Conservation (phyloP, 2,797 vertebrate species). For the Kryptopterus vitreolus region DNA sequence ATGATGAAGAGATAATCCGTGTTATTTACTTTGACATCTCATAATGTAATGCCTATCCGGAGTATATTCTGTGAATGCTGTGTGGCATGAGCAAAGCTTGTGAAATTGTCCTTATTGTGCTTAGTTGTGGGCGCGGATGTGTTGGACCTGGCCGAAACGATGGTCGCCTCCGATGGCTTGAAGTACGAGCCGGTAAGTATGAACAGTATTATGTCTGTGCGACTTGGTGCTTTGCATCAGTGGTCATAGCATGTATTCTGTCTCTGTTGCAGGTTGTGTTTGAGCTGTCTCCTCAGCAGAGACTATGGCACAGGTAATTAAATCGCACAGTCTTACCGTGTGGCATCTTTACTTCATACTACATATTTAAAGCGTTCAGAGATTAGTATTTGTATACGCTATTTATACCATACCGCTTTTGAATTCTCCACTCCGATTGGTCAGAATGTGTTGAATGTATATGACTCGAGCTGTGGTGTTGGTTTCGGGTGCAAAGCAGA, state of each 20-base stretch:
- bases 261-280: constrained; percentile 81
- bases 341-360: not conserved
- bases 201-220: not conserved
- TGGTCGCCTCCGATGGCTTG: constrained; percentile 91
- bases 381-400: not conserved
- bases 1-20: too few relatives aligned
- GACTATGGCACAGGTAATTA: constrained; percentile 91
- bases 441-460: not conserved
- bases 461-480: not conserved
- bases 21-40: too few relatives aligned
- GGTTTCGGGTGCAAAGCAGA: not conserved
- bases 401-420: not conserved
- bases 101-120: constrained; percentile 33
- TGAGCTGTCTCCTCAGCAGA: constrained; percentile 90
- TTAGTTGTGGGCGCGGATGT: constrained; percentile 95
- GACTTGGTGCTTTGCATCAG: not conserved
- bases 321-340: not conserved
- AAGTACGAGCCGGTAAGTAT: constrained; percentile 90
- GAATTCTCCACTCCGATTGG: too few relatives aligned
- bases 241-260: constrained; percentile 15
- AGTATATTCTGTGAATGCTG: not conserved
- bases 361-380: not conserved
- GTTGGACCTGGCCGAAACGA: constrained; percentile 93
- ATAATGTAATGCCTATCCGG: too few relatives aligned
- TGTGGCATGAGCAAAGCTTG: too few relatives aligned